Evolutionary conservation across 92 coral and sea anemone genomes (phyloP).

Genomic region (Epizoanthus scotinus): DNA sequence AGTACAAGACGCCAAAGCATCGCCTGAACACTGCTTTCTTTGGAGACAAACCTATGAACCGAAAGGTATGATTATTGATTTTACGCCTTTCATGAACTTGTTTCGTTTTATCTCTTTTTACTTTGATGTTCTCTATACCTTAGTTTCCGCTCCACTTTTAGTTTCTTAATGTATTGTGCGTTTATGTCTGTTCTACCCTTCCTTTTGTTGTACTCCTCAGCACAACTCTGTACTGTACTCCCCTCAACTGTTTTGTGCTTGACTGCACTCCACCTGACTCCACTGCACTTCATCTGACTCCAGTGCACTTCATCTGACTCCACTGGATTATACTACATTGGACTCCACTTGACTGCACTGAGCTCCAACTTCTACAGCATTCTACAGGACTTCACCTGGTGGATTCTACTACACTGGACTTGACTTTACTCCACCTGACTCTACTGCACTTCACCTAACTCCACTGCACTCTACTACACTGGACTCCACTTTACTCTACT

Average conservation of each 20-base stretch:
- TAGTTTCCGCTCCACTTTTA: not conserved
- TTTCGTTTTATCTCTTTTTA: not conserved
- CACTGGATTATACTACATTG: no score
- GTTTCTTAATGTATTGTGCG: not conserved
- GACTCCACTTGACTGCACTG: no score
- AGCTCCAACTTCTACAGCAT: no score
- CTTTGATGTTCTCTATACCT: not conserved
- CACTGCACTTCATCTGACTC: no score
- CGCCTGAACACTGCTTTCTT: constrained; percentile 77
- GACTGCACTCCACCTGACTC: no score
- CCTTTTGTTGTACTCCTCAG: not conserved
- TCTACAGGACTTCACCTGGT: no score
- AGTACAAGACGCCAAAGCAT: constrained; percentile 74
- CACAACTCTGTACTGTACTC: no score
- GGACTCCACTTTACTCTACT: no score
- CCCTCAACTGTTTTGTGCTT: no score
- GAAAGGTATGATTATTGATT: constrained; percentile 59
- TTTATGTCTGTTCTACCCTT: not conserved
- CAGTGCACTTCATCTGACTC: no score
- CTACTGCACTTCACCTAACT: not conserved
- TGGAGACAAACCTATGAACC: constrained; percentile 72
- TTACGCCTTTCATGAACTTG: not conserved
- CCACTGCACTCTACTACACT: not conserved
- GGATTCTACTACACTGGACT: no score
- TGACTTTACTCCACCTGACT: not conserved